Evolutionary conservation across 2,888 invertebrate species (phyloP), one percentile per base, ranked within the genome.

Genomic region (Laspeyria flexula): DNA sequence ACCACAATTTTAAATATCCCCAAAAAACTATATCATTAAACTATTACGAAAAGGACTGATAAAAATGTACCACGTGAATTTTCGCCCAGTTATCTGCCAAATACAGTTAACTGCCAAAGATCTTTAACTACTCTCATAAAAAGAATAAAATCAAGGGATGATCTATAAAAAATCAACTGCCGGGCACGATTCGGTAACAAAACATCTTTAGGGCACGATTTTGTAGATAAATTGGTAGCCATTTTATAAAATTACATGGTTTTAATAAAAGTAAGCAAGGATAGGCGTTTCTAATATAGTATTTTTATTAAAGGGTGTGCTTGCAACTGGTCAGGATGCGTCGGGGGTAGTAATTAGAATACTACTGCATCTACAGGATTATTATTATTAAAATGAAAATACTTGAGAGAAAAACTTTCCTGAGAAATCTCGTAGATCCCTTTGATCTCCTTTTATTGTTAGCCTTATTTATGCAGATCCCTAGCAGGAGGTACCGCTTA

Each of bases 231-330:
- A 85, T 85, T 81, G 79, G 78, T 77, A 78, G 76, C 79, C 65
- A 79, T 87, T 84, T 83, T 73, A 76, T 73, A 79, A 86, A 86
- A 88, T 89, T 86, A 89, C 84, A 87, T 77, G 86, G 82, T 75
- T 75, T 73, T 80, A 77, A 79, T 77, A 75, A 77, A 73, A 73
- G 64, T 71, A 72, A 66, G 72, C 71, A 73, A 77, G 73, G 73
- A 83, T 73, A 84, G 89, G 88, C 86, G 88, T 86, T 83, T 72
- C 79, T 83, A 81, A 87, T 84, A 72, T 68, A 72, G 69, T 70
- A 74, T 75, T 77, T 77, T 75, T 71, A 71, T 69, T 68, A 55
- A 74, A 79, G 84, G 86, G 77, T 78, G 83, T 72, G 67, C 75
- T 63, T 52, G 79, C 76, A 79, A 74, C 84, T 79, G 65, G 73